A percentile compares a stretch with the other conserved stretches of the same genome.
Evolutionary conservation across 2,888 invertebrate genomes (phyloP).

Genomic region (Drosophila barbarae): DNA sequence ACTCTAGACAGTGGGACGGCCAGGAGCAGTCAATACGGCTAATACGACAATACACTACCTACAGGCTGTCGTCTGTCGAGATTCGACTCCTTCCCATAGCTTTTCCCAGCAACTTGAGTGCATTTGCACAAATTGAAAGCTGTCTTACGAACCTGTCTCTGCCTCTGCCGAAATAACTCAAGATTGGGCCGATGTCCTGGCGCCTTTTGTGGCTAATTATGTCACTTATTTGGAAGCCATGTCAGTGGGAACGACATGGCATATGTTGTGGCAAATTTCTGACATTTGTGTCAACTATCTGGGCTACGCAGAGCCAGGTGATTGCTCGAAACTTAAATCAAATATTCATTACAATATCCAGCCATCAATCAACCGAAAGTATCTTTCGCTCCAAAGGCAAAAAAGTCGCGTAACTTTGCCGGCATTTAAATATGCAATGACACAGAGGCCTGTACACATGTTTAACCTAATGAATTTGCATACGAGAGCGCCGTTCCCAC

Average conservation of each 20-base stretch:
- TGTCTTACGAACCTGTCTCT: constrained; percentile 47
- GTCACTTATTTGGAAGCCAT: constrained; percentile 39
- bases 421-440: constrained; percentile 29
- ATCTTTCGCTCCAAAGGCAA: not conserved
- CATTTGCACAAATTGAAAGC: constrained; percentile 65
- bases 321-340: constrained; percentile 13
- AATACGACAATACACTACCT: constrained; percentile 48
- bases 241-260: constrained; percentile 11
- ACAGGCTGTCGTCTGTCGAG: constrained; percentile 17
- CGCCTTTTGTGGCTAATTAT: constrained; percentile 57
- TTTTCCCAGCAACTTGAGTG: constrained; percentile 61
- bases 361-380: constrained; percentile 27
- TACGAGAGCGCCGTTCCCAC: constrained; percentile 20
- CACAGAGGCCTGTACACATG: constrained; percentile 26
- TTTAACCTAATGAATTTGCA: constrained; percentile 44
- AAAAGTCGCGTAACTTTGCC: constrained; percentile 13
- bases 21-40: constrained; percentile 30
- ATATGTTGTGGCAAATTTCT: constrained; percentile 31
- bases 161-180: constrained; percentile 39
- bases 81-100: constrained; percentile 2
- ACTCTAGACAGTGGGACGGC: constrained; percentile 15
- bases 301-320: constrained; percentile 3
- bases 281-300: constrained; percentile 43
- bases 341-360: constrained; percentile 24
- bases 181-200: constrained; percentile 17